These are phyloP conservation scores for Temnothorax unifasciatus DNA, from an alignment of 2,888 invertebrate species.

Conservation along the genomic window DNA sequence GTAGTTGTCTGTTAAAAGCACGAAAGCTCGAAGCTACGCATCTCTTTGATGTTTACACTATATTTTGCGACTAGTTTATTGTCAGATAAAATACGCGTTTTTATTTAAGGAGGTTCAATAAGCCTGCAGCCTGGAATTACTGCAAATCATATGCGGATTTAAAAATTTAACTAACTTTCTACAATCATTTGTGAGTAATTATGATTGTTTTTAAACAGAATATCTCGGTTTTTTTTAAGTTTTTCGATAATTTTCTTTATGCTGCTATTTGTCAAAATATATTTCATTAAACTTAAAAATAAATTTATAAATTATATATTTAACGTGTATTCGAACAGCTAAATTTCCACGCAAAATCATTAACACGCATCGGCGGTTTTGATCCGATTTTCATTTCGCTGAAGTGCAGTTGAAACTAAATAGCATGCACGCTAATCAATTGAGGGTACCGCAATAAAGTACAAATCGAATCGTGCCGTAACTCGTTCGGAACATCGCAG, in stretches of 20 bases:
- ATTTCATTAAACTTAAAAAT: background rate
- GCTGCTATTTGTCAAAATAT: background rate
- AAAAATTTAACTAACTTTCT: background rate
- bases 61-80: background rate
- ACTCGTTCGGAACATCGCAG: background rate
- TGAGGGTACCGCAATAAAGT: background rate
- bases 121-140: background rate
- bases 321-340: background rate
- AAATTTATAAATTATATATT: background rate
- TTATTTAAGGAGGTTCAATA: background rate
- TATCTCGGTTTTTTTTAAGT: background rate
- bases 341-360: background rate
- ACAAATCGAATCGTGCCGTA: background rate
- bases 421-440: slow-evolving; percentile 17
- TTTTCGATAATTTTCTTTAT: background rate
- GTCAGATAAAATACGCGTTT: slow-evolving; percentile 12
- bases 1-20: slow-evolving; percentile 80
- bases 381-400: background rate
- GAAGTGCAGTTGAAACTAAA: background rate
- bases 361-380: background rate
- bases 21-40: slow-evolving; percentile 55
- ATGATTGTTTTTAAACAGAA: background rate
- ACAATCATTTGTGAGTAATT: background rate
- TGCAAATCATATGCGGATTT: background rate
- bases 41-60: slow-evolving; percentile 65